Evolutionary conservation across 2,888 invertebrate genomes (phyloP), one percentile per base, ranked within the genome.

Genomic region (Anagyrus pseudococci): DNA sequence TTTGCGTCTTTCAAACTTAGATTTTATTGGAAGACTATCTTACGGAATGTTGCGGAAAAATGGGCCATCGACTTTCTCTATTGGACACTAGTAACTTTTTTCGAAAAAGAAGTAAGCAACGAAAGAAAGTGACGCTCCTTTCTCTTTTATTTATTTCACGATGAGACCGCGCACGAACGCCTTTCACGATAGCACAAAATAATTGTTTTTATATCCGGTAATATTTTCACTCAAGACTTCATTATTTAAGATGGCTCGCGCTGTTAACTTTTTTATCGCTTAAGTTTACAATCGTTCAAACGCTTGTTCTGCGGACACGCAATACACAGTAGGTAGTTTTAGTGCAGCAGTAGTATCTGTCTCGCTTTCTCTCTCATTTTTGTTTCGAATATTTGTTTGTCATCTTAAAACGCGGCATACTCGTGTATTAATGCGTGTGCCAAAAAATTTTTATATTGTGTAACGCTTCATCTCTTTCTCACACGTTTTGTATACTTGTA

Each of bases 21-120:
- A 62, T 66, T 59, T 67, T 67, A 67, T 56, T 67, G 66, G 66
- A 67, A 67, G 66, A 67, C 66, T 67, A 66, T 63, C 47, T 67
- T 67, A 63, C 61, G 66, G 66, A 67, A 67, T 67, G 66, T 67
- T 50, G 48, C 54, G 58, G 50, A 62, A 61, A 57, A 67, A 63
- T 56, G 15, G 40, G 48, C 20, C 37, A 53, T 22, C 44, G 56
- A 53, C 52, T 55, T 65, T 50, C 54, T 58, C 19, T 58, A 58
- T 47, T 47, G 29, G 37, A 49, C 26, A 22, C 3, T 4, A 15
- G 33, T 37, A 15, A 37, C 33, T 58, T 55, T 55, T 17, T 25
- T 41, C 20, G 44, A 49, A 58, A 63, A 58, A 58, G 25, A 59
- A 53, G n/a, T n/a, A 37, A 37, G 15, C 33, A 53, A 48, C 33